Conservation (phyloP, 2,113 vertebrate genomes). For the Hoplias malabaricus region DNA sequence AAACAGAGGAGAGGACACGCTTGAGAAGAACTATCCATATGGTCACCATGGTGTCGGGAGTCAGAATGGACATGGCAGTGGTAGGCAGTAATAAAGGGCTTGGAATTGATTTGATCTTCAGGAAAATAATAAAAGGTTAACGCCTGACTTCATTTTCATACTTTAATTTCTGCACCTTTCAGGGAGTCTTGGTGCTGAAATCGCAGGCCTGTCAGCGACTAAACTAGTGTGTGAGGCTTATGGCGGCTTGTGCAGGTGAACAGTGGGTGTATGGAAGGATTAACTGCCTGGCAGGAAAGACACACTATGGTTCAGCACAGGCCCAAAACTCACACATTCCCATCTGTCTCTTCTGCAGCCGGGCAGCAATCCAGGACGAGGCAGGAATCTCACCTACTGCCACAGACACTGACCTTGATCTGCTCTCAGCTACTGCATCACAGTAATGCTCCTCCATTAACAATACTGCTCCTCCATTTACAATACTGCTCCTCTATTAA, state of each 20-base stretch:
- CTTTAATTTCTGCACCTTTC: background rate
- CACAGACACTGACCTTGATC: background rate
- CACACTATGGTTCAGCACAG: background rate
- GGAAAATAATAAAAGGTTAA: too few relatives aligned
- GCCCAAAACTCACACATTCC: background rate
- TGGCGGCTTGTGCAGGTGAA: background rate
- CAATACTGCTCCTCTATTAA: too few relatives aligned
- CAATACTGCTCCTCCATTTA: too few relatives aligned
- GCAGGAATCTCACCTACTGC: conserved; percentile 8
- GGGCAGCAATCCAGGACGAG: background rate
- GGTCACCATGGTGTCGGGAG: too few relatives aligned
- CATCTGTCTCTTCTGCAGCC: background rate
- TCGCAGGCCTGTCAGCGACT: background rate
- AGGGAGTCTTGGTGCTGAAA: background rate
- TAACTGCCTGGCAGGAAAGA: background rate
- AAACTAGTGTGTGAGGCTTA: background rate
- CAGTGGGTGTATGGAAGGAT: background rate
- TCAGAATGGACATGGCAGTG: too few relatives aligned
- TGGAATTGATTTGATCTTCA: too few relatives aligned
- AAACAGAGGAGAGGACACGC: too few relatives aligned
- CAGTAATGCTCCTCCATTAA: background rate
- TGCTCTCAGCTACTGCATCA: background rate
- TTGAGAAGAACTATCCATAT: too few relatives aligned
- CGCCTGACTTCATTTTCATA: too few relatives aligned
- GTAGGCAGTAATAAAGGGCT: too few relatives aligned